Evolutionary conservation across 64 coral and sea anemone genomes (phyloP), one percentile per base, ranked within the genome.

Genomic region (Stichodactyla helianthus): DNA sequence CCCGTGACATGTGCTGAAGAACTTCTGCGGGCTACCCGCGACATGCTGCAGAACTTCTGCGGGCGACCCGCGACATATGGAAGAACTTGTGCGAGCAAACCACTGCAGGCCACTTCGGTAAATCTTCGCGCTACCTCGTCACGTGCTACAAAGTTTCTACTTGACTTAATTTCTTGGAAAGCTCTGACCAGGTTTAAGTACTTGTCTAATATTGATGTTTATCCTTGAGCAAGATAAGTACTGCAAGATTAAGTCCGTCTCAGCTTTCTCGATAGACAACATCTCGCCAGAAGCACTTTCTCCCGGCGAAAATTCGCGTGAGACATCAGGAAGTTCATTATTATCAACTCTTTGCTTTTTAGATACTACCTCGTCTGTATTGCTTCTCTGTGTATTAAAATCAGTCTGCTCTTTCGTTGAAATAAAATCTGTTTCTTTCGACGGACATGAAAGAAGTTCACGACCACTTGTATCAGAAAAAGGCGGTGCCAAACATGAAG

Each of bases 201-300:
- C 92, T 68, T 93, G 92, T 86, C 92, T 89, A 14, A 93, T 89
- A 54, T 93, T 93, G 15, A 93, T 58, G 79, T 93, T 93, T 89
- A 93, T 93, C 53, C 92, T 55, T 6, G 92, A 93, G 15, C 51
- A 65, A 22, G 71, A 26, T 1, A 93, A 54, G 64, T 93, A 93
- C 54, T 59, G 56, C 50, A 77, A 22, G 53, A 93, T 56, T 11
- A 87, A 55, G 9, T 31, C 19, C 17, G 50, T 44, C 77, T 77
- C 23, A 14, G 52, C 65, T 53, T 51, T 82, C 76, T 56, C 62
- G 12, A 14, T 62, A 70, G 6, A 23, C 12, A 16, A 68, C 17
- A 4, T 68, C n/a, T 20, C n/a, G 6, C 63, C 63, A 22, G 63
- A 74, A 74, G n/a, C 25, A 31, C 26, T 27, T 74, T 74, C 25